Evolutionary conservation across 1,140 invertebrate genomes (phyloP), one percentile per base, ranked within the genome.

Genomic region (Zaprionus inermis): DNA sequence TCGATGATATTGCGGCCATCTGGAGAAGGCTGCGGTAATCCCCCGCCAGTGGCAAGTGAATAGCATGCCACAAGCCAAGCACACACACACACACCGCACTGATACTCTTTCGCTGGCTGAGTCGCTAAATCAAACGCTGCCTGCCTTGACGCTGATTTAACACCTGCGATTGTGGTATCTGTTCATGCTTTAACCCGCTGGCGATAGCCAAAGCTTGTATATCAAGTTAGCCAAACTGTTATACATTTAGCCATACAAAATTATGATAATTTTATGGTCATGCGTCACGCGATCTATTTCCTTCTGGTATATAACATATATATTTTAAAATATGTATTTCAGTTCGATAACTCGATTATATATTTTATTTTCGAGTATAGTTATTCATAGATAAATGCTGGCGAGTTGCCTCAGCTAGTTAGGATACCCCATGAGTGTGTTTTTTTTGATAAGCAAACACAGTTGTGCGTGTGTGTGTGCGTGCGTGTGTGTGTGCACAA

Each of bases 1-100:
- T 68, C 49, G 82, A 80, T 77, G 75, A 73, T 67, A 81, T 75
- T 81, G 73, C 79, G 82, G 55, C 56, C 79, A 77, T 76, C 66
- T 83, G 81, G 61, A 30, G 28, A 1, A 32, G 30, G 58, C 64
- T 51, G 64, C 65, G 80, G 81, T 80, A 77, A 81, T 57, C 28
- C 55, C 70, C 36, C 28, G 1, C 1, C 24, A 4, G 10, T n/a
- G n/a, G 18, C 52, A 52, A 55, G 36, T 30, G 38, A 57, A 34
- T 41, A n/a, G 22, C 28, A 54, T 28, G 36, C 11, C 7, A 12
- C 12, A n/a, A n/a, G n/a, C n/a, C 14, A 32, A 61, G 22, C n/a
- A n/a, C n/a, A 4, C 20, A 38, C 28, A 69, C 11, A 32, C 72
- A 44, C 38, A 60, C 3, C 12, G 11, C 12, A 1, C 24, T 28